These are phyloP conservation scores for Zoanthus gigantus DNA, from an alignment of 92 coral and sea anemone species.

Conservation along the genomic window DNA sequence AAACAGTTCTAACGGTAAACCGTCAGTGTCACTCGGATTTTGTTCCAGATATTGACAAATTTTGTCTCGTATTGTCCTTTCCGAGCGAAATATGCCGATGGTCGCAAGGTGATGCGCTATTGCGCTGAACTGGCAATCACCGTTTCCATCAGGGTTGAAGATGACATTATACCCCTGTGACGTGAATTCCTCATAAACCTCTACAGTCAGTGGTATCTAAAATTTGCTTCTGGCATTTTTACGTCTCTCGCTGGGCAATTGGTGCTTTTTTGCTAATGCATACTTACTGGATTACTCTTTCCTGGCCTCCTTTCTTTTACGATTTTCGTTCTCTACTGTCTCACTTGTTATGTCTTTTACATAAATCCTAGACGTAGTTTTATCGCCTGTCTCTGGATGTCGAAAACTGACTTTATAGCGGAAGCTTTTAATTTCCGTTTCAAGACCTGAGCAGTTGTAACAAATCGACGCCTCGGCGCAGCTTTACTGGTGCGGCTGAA, in stretches of 20 bases:
- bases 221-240: constrained; percentile 33
- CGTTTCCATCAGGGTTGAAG: background rate
- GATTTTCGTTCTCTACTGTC: constrained; percentile 42
- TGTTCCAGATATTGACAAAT: background rate
- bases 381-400: constrained; percentile 24
- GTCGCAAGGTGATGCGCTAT: background rate
- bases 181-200: background rate
- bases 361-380: constrained; percentile 51
- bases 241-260: constrained; percentile 5
- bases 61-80: background rate
- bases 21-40: background rate
- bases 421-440: constrained; percentile 24
- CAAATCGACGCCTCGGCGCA: constrained; percentile 26
- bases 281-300: background rate
- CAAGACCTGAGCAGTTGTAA: constrained; percentile 25
- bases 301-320: constrained; percentile 28
- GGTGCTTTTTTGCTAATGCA: background rate
- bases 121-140: background rate
- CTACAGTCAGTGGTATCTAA: background rate
- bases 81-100: background rate
- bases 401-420: constrained; percentile 28
- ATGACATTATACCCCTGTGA: constrained; percentile 3
- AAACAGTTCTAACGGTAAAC: background rate
- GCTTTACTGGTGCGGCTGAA: constrained; percentile 29
- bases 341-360: constrained; percentile 57